phyloP scores from a whole-genome alignment of 92 coral and sea anemone species.

The Palythoa caribaeorum region DNA sequence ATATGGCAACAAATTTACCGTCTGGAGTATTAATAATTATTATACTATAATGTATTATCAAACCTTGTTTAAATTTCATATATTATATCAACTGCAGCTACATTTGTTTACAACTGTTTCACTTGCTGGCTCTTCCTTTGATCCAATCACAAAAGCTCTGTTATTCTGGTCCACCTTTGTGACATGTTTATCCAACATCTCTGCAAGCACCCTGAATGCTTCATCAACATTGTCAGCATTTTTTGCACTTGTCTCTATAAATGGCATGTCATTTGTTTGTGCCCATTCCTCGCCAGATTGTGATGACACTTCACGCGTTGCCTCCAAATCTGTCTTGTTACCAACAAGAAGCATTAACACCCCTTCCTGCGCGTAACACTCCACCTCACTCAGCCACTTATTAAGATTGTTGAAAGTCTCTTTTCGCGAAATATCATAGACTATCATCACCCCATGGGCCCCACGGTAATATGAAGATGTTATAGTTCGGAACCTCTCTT shows the following conservation, averaged over 20 bases:
- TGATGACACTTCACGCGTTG: conserved; percentile 81
- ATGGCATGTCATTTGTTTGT: conserved; percentile 85
- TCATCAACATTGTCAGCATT: conserved; percentile 81
- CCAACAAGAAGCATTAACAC: conserved; percentile 93
- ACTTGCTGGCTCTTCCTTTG: conserved; percentile 39
- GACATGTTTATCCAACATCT: conserved; percentile 81
- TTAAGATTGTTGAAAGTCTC: conserved; percentile 89
- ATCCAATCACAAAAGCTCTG: conserved; percentile 76
- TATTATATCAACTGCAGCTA: conserved; percentile 68
- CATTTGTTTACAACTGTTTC: conserved; percentile 68
- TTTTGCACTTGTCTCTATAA: conserved; percentile 96
- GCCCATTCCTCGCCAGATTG: conserved; percentile 92
- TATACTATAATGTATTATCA: background rate
- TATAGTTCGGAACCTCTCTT: conserved; percentile 91
- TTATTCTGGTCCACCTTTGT: conserved; percentile 62
- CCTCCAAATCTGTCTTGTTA: conserved; percentile 90
- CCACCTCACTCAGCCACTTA: conserved; percentile 94
- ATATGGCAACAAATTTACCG: too few species aligned
- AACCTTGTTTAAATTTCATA: background rate
- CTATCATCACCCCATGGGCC: conserved; percentile 95
- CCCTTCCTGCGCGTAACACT: conserved; percentile 82
- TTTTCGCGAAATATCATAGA: conserved; percentile 89
- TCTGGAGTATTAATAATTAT: too few species aligned
- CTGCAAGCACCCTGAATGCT: conserved; percentile 84
- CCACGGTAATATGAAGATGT: conserved; percentile 98